Evolutionary conservation across 2,113 vertebrate genomes (phyloP).

Genomic region (Hyperopisus bebe): DNA sequence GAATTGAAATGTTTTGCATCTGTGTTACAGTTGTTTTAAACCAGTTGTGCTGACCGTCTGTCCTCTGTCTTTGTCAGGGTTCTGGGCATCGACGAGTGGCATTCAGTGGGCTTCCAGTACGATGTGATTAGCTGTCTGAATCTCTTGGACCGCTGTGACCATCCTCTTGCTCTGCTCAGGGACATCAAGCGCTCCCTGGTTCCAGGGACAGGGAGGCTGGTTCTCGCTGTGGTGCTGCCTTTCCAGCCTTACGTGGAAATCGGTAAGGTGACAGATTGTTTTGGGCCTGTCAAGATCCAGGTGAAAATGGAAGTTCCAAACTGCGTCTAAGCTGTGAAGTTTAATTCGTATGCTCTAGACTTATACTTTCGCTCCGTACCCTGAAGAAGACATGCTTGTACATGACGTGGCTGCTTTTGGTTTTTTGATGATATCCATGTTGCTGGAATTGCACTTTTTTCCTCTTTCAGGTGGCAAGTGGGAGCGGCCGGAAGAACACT

Average conservation of each 20-base stretch:
- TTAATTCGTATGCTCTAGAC: neutral
- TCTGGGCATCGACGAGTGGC: conserved; percentile 88
- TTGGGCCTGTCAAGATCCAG: neutral
- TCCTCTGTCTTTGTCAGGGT: conserved; percentile 57
- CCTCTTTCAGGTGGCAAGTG: conserved; percentile 76
- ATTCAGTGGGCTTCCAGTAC: conserved; percentile 79
- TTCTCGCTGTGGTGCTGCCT: conserved; percentile 85
- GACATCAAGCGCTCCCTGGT: conserved; percentile 80
- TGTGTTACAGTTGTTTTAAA: neutral
- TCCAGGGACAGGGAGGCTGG: conserved; percentile 76
- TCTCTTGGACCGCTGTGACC: conserved; percentile 88
- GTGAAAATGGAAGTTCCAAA: neutral
- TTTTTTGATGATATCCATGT: neutral
- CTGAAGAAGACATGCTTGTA: neutral
- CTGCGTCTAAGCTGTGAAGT: neutral
- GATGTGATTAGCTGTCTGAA: conserved; percentile 97
- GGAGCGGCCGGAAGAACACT: conserved; percentile 81
- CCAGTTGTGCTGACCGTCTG: neutral
- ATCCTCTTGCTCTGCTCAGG: conserved; percentile 77
- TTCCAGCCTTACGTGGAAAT: conserved; percentile 93
- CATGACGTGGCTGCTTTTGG: neutral
- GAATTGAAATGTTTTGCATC: neutral
- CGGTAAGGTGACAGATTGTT: conserved; percentile 61
- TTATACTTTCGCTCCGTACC: neutral
- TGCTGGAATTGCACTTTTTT: neutral